phyloP scores from a whole-genome alignment of 2,113 vertebrate species.

The Genyomyrus donnyi region DNA sequence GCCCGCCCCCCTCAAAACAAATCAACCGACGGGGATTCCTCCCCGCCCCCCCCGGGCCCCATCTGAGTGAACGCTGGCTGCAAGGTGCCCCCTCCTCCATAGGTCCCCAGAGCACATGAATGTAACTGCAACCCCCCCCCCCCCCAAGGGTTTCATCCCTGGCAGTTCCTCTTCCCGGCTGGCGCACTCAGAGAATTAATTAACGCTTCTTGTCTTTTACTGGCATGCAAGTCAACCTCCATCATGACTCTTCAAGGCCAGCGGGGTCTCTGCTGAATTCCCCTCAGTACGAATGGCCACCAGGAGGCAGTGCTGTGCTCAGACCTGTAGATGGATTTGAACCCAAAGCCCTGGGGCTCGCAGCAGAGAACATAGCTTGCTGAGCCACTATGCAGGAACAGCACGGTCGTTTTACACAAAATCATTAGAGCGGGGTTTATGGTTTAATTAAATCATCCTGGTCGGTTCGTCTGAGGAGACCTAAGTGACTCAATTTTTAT shows the following conservation, averaged over 20 bases:
- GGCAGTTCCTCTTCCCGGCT: neutral
- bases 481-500: neutral
- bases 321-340: neutral
- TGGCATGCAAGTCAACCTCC: neutral
- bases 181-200: neutral
- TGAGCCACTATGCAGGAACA: neutral
- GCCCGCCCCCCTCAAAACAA: too few relatives aligned
- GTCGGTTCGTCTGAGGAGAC: neutral
- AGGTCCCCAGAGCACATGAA: neutral
- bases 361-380: neutral
- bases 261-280: neutral
- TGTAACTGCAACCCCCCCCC: neutral
- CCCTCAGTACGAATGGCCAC: neutral
- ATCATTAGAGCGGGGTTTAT: neutral
- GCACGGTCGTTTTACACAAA: neutral
- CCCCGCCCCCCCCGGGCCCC: neutral
- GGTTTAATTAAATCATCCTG: conserved; percentile 3
- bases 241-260: neutral
- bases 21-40: too few relatives aligned
- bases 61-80: neutral
- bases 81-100: neutral
- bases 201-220: neutral
- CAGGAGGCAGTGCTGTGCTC: neutral
- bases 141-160: neutral
- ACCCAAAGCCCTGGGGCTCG: neutral